Evolutionary conservation across 2,888 invertebrate genomes (phyloP), one percentile per base, ranked within the genome.

Genomic region (Barypeithes pellucidus): DNA sequence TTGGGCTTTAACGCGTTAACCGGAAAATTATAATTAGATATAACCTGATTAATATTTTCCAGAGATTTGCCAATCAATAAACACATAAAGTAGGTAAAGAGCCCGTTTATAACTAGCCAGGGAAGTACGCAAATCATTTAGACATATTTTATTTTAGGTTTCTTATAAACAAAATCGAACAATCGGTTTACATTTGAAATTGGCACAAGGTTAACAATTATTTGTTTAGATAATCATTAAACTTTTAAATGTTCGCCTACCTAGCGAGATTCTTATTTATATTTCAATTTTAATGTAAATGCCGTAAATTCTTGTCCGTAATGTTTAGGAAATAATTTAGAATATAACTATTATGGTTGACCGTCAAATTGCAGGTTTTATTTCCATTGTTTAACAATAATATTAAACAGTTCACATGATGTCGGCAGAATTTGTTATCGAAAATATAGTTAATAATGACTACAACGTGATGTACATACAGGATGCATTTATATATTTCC

Each of bases 131-230:
- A 57, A 57, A 57, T 57, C 54, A 57, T 57, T 57, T 57, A 57
- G 33, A 57, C 33, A 20, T 16, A 43, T 47, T 72, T 66, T 67
- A 72, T 67, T 67, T 72, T 59, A 33, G 62, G 54, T 57, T 67
- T 72, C 33, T 24, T 62, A 22, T 72, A 67, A 61, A 52, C 72
- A 41, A 62, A 75, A 57, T 59, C 59, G 67, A 77, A 77, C 79
- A 79, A 77, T 77, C 71, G 76, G 76, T 75, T 75, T 72, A 76
- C 69, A 63, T 75, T 75, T 66, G 41, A 75, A 77, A 76, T 65
- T 77, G 66, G 77, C 70, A 47, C 79, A 79, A 79, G 79, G 77
- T 76, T 76, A 75, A 67, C 68, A 70, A 54, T 77, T 60, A 70
- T 72, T 74, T 73, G 67, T 67, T 72, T 62, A 57, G 54, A 11